Percentiles rank a stretch among this genome's conserved stretches.
Conservation (phyloP, 2,113 vertebrate species). For the Xenopus tropicalis region UCB_Xtro_10.0 CM004450.2:16647001-16647500, state of each 20-base stretch:
- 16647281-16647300: constrained; percentile 87
- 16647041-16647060: constrained; percentile 81
- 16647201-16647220: constrained; percentile 64
- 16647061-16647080: constrained; percentile 83
- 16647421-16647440: too few species aligned
- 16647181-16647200: too few species aligned
- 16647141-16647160: too few species aligned
- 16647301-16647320: constrained; percentile 62
- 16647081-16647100: constrained; percentile 75
- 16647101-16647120: constrained; percentile 68
- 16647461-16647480: too few species aligned
- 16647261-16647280: constrained; percentile 82
- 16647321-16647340: constrained; percentile 96
- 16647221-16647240: constrained; percentile 85
- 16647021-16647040: constrained; percentile 90
- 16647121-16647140: not conserved
- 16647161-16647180: too few species aligned
- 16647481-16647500: too few species aligned
- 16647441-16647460: too few species aligned
- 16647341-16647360: too few species aligned
- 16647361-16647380: too few species aligned
- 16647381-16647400: too few species aligned
- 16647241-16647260: constrained; percentile 88
- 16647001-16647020: constrained; percentile 87
- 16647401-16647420: too few species aligned